Conservation (phyloP, 2,888 invertebrate species). For the Pollenia amentaria region DNA sequence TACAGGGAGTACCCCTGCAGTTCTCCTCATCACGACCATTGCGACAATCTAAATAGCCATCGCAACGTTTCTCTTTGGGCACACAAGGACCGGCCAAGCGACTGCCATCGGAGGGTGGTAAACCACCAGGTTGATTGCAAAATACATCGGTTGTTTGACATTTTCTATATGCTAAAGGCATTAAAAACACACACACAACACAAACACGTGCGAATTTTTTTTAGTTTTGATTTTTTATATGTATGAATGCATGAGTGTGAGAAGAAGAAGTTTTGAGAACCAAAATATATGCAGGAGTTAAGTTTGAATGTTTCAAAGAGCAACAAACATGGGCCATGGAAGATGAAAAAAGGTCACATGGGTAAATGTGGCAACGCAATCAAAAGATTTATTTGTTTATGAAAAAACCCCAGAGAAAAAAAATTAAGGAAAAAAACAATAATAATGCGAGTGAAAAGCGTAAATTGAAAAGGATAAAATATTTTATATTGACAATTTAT, state of each 20-base stretch:
- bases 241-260: not conserved
- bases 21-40: slow-evolving; percentile 92
- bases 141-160: slow-evolving; percentile 95
- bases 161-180: slow-evolving; percentile 91
- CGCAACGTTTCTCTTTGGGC: slow-evolving; percentile 94
- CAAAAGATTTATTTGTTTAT: slow-evolving; percentile 45
- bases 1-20: slow-evolving; percentile 89
- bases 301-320: slow-evolving; percentile 3
- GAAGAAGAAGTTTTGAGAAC: not conserved
- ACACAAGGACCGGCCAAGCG: slow-evolving; percentile 91
- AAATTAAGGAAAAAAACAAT: not conserved
- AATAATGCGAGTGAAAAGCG: slow-evolving; percentile 39
- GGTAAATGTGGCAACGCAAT: slow-evolving; percentile 52
- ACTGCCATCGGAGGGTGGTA: slow-evolving; percentile 85
- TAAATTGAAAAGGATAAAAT: slow-evolving; percentile 62
- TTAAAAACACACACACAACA: not conserved
- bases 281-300: not conserved
- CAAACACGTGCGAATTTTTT: not conserved
- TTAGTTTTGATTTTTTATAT: not conserved
- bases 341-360: slow-evolving; percentile 43
- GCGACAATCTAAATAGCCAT: slow-evolving; percentile 95
- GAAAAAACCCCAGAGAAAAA: not conserved
- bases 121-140: slow-evolving; percentile 89
- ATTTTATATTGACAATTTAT: slow-evolving; percentile 62
- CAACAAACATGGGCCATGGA: slow-evolving; percentile 12